A percentile compares a stretch with the other conserved stretches of the same genome.
Evolutionary conservation across 2,797 vertebrate genomes (phyloP).

Genomic region (Sphaeramia orbicularis): DNA sequence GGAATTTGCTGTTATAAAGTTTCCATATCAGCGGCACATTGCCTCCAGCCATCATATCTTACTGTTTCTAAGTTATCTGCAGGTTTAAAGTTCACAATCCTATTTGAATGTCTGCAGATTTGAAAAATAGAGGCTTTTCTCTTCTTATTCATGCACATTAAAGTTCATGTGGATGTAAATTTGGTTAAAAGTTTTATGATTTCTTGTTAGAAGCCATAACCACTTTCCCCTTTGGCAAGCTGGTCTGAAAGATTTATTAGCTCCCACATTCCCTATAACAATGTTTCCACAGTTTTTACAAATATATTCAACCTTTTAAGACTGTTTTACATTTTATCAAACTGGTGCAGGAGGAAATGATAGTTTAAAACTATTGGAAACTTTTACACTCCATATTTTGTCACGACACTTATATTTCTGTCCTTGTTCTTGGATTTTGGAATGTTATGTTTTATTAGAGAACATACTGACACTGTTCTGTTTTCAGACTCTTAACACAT

Average conservation of each 20-base stretch:
- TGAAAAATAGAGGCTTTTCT: neutral
- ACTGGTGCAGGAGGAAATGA: neutral
- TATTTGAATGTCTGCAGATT: constrained; percentile 3
- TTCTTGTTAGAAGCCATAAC: neutral
- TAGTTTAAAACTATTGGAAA: neutral
- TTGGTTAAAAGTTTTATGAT: constrained; percentile 2
- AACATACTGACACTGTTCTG: neutral
- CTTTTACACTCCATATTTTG: neutral
- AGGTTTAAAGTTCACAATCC: neutral
- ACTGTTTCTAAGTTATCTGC: constrained; percentile 4
- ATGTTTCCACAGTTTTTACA: constrained; percentile 3
- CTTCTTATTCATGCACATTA: neutral
- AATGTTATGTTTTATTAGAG: neutral
- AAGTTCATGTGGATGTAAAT: neutral
- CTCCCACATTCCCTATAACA: neutral
- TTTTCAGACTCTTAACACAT: neutral
- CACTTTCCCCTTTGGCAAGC: constrained; percentile 4
- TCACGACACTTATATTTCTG: neutral
- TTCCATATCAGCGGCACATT: neutral
- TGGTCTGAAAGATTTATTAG: constrained; percentile 14
- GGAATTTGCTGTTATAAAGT: neutral
- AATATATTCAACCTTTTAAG: neutral
- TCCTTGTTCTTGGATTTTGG: too few relatives aligned
- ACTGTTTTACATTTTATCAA: neutral
- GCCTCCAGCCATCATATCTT: neutral